Conservation (phyloP, 2,888 invertebrate genomes). For the Perdita meconis region DNA sequence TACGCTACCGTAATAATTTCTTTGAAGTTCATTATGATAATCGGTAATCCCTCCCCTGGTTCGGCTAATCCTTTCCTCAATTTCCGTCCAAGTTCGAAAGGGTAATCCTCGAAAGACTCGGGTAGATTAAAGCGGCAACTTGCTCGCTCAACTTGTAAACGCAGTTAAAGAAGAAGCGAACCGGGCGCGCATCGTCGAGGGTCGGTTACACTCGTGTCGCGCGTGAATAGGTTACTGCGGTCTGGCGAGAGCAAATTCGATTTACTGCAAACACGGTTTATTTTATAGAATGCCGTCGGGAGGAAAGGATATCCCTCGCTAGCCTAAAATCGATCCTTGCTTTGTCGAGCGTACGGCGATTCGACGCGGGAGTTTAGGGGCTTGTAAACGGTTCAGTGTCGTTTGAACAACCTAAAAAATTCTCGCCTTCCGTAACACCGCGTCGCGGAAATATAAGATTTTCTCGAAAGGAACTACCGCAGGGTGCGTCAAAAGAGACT, state of each 20-base stretch:
- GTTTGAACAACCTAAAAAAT: conserved; percentile 29
- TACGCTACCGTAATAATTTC: no score
- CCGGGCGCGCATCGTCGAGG: not conserved
- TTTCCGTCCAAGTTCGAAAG: no score
- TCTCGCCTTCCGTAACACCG: conserved; percentile 20
- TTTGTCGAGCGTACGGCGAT: conserved; percentile 9
- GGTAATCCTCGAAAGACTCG: not conserved
- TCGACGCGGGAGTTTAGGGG: conserved; percentile 16
- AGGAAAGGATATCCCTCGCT: not conserved
- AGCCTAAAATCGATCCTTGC: conserved; percentile 23
- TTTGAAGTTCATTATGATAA: no score
- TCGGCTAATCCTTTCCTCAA: no score
- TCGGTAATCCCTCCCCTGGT: no score
- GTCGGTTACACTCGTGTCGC: not conserved
- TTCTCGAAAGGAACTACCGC: conserved; percentile 22
- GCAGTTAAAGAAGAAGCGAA: not conserved
- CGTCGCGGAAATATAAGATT: conserved; percentile 16
- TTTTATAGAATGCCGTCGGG: not conserved
- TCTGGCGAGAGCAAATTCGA: not conserved
- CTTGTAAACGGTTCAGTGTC: conserved; percentile 24
- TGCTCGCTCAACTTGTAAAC: not conserved
- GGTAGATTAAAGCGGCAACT: not conserved
- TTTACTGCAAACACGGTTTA: conserved; percentile 31
- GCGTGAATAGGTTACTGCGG: not conserved
- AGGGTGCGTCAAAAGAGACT: conserved; percentile 12